Percentiles rank a stretch among this genome's conserved stretches.
phyloP scores from a whole-genome alignment of 2,888 invertebrate genomes.

The Chaitophorus viminalis region DNA sequence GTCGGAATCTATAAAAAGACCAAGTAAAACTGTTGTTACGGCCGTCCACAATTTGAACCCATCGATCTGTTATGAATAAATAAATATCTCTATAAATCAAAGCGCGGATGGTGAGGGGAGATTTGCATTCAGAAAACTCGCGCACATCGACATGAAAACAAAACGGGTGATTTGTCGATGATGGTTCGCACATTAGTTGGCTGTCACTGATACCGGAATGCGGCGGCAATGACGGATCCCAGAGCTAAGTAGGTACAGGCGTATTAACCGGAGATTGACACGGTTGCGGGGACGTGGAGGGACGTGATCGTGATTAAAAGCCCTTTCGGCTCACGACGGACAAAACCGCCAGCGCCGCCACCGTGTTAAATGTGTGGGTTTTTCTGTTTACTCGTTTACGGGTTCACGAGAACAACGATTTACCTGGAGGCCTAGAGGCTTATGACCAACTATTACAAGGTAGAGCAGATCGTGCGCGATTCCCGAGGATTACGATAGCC shows the following conservation, averaged over 20 bases:
- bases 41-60: too few species aligned
- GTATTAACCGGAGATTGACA: not conserved
- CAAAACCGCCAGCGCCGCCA: not conserved
- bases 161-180: not conserved
- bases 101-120: too few species aligned
- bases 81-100: too few species aligned
- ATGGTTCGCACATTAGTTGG: slow-evolving; percentile 7
- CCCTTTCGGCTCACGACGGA: not conserved
- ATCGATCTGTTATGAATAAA: too few species aligned
- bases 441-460: not conserved
- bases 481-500: not conserved
- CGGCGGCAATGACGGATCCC: not conserved
- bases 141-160: not conserved
- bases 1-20: too few species aligned
- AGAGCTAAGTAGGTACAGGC: not conserved
- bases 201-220: not conserved
- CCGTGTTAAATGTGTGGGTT: not conserved
- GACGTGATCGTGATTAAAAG: slow-evolving; percentile 9
- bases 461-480: not conserved
- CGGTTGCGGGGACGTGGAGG: not conserved
- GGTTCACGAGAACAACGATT: not conserved
- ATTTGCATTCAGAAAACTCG: too few species aligned
- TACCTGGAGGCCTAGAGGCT: not conserved
- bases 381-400: not conserved
- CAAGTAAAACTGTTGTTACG: too few species aligned